Percentiles rank a stretch among this genome's conserved stretches.
phyloP scores from a whole-genome alignment of 1,140 invertebrate species.

The Asbolus verrucosus region DNA sequence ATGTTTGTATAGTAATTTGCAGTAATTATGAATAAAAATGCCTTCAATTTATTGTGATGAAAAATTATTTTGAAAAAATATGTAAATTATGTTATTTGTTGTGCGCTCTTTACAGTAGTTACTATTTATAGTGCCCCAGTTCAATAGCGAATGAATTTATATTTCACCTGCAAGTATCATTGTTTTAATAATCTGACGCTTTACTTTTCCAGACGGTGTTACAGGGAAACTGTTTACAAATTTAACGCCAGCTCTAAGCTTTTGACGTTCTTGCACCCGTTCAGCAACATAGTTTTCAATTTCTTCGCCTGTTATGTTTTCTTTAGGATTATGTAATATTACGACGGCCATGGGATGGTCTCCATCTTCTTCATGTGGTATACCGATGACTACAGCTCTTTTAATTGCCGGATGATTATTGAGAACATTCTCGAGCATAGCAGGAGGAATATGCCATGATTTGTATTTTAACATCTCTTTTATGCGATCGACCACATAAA shows the following conservation, averaged over 20 bases:
- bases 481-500: slow-evolving; percentile 77
- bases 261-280: slow-evolving; percentile 55
- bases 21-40: too few relatives aligned
- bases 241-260: slow-evolving; percentile 65
- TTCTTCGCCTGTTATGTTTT: slow-evolving; percentile 64
- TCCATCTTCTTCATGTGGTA: slow-evolving; percentile 71
- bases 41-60: too few relatives aligned
- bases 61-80: too few relatives aligned
- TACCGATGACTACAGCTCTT: slow-evolving; percentile 77
- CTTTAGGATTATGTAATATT: slow-evolving; percentile 63
- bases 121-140: not conserved
- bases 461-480: slow-evolving; percentile 83
- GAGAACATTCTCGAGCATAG: slow-evolving; percentile 75
- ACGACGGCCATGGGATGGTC: slow-evolving; percentile 77
- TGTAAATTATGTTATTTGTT: too few relatives aligned
- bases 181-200: slow-evolving; percentile 55
- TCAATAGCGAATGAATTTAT: slow-evolving; percentile 23
- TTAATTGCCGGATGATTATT: slow-evolving; percentile 72
- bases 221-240: slow-evolving; percentile 68
- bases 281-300: slow-evolving; percentile 66
- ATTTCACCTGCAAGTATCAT: slow-evolving; percentile 48
- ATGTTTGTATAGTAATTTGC: too few relatives aligned
- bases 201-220: slow-evolving; percentile 70
- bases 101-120: not conserved
- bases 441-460: slow-evolving; percentile 67